These are phyloP conservation scores for Palythoa heliodiscus DNA, from an alignment of 92 coral and sea anemone genomes.

Conservation along the genomic window DNA sequence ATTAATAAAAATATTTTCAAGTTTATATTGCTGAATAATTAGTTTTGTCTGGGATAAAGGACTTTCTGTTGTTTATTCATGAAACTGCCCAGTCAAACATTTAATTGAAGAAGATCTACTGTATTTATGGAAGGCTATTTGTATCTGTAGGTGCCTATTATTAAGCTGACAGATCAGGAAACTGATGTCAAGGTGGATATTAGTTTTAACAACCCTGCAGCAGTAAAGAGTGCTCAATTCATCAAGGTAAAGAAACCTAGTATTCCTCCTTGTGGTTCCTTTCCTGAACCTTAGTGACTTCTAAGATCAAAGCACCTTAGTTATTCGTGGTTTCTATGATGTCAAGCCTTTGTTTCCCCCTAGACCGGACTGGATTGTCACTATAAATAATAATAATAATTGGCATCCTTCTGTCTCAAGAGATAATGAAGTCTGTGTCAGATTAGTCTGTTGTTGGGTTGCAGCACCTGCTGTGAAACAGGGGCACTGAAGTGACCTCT, in stretches of 20 bases:
- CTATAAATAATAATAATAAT: too few species aligned
- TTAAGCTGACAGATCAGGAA: constrained; percentile 90
- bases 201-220: constrained; percentile 87
- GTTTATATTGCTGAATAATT: too few species aligned
- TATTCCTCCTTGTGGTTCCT: not conserved
- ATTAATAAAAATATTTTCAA: too few species aligned
- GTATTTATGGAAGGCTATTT: not conserved
- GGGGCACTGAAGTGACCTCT: too few species aligned
- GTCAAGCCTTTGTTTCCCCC: too few species aligned
- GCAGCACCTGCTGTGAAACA: constrained; percentile 20
- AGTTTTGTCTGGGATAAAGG: too few species aligned
- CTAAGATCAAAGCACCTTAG: not conserved
- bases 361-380: not conserved
- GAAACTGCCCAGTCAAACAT: too few species aligned
- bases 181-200: constrained; percentile 94
- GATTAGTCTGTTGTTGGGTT: not conserved
- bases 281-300: not conserved
- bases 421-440: not conserved
- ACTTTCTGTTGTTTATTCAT: too few species aligned
- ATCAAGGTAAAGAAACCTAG: constrained; percentile 69
- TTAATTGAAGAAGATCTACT: too few species aligned
- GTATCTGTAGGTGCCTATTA: constrained; percentile 80
- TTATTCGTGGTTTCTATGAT: too few species aligned
- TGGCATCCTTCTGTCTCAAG: too few species aligned
- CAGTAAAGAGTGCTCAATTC: constrained; percentile 89